Percentiles rank a stretch among this genome's conserved stretches.
Conservation (phyloP, 2,888 invertebrate species). For the Cantharis rustica region DNA sequence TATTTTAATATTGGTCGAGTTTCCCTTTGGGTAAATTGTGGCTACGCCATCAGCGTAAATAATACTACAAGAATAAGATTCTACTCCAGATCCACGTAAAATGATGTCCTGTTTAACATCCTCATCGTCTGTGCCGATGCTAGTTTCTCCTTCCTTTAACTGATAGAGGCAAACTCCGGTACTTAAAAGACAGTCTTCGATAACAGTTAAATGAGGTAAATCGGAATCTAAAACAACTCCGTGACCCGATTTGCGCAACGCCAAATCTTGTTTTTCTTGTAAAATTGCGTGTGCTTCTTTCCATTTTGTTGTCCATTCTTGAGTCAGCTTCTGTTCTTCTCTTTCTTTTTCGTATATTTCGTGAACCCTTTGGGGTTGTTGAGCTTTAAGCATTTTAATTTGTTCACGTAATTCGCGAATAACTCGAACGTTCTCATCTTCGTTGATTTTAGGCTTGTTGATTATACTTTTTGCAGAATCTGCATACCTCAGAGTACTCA, state of each 20-base stretch:
- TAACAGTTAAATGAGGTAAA: constrained; percentile 89
- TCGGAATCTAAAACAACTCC: constrained; percentile 90
- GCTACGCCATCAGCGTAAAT: constrained; percentile 73
- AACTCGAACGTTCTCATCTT: constrained; percentile 86
- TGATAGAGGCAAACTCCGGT: constrained; percentile 92
- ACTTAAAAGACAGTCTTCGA: constrained; percentile 86
- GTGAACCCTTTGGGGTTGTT: constrained; percentile 52
- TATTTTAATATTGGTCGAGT: constrained; percentile 76
- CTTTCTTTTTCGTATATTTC: constrained; percentile 89
- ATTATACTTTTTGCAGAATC: constrained; percentile 90
- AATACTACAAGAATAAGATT: constrained; percentile 79
- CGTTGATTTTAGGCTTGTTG: constrained; percentile 89
- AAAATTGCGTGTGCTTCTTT: constrained; percentile 86
- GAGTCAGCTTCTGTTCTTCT: constrained; percentile 81
- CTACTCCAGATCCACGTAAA: constrained; percentile 74
- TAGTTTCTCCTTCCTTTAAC: constrained; percentile 86
- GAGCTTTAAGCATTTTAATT: constrained; percentile 77
- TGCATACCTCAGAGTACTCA: constrained; percentile 85
- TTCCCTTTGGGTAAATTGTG: constrained; percentile 72
- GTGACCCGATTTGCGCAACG: constrained; percentile 82
- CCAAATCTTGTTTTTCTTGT: constrained; percentile 85
- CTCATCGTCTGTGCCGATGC: constrained; percentile 80
- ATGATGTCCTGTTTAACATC: constrained; percentile 75
- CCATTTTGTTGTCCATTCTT: constrained; percentile 95
- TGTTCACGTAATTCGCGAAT: constrained; percentile 84